A percentile compares a stretch with the other conserved stretches of the same genome.
Conservation (phyloP, 2,797 vertebrate genomes). For the Acrossocheilus wenchowensis region DNA sequence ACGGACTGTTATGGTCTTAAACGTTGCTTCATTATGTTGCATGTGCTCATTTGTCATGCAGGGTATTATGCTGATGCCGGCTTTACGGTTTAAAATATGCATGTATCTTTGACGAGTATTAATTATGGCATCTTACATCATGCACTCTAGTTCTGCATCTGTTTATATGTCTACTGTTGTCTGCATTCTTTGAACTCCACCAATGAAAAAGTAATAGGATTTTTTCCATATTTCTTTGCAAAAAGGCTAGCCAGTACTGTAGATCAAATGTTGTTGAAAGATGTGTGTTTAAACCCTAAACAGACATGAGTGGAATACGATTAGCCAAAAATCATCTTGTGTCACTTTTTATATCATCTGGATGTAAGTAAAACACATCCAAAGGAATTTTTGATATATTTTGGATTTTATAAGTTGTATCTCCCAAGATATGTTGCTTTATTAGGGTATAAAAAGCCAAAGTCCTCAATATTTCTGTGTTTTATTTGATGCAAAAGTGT, state of each 20-base stretch:
- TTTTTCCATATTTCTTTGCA: background rate
- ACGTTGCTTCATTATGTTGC: slow-evolving; percentile 21
- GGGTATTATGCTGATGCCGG: slow-evolving; percentile 18
- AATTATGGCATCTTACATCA: slow-evolving; percentile 37
- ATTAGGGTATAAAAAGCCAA: background rate
- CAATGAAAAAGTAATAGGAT: slow-evolving; percentile 13
- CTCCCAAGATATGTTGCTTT: background rate
- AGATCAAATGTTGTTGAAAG: background rate
- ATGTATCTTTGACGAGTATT: slow-evolving; percentile 35
- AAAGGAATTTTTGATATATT: background rate
- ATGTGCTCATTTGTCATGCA: slow-evolving; percentile 32
- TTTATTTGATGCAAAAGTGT: background rate
- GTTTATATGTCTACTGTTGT: slow-evolving; percentile 21
- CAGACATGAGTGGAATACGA: background rate
- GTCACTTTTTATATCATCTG: background rate
- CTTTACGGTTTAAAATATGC: slow-evolving; percentile 35
- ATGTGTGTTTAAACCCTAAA: slow-evolving; percentile 5
- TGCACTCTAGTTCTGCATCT: slow-evolving; percentile 11
- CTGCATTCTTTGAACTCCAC: slow-evolving; percentile 20
- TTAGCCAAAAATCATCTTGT: background rate
- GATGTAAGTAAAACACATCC: background rate
- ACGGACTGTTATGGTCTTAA: slow-evolving; percentile 20
- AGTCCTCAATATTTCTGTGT: background rate
- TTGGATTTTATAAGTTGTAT: background rate
- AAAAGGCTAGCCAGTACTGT: background rate